phyloP scores from a whole-genome alignment of 1,140 invertebrate species.

The Euschistus heros region DNA sequence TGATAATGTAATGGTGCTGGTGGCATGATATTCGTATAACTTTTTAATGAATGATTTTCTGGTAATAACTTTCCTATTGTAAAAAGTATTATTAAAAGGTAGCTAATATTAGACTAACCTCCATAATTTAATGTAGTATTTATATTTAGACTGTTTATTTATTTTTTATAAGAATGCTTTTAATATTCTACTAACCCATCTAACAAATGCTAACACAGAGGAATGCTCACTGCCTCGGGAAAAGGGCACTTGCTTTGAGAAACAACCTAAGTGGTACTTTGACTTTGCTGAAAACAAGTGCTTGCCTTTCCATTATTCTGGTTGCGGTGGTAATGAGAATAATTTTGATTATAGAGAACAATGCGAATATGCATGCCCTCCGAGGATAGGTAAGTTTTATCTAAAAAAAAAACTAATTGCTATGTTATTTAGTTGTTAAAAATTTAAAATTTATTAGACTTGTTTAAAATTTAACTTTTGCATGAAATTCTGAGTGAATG shows the following conservation, averaged over 20 bases:
- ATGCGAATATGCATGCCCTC: slow-evolving; percentile 71
- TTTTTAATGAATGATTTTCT: too few relatives aligned
- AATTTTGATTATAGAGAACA: slow-evolving; percentile 64
- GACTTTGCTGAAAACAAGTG: slow-evolving; percentile 74
- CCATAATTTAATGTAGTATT: too few relatives aligned
- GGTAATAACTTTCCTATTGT: too few relatives aligned
- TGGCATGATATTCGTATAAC: too few relatives aligned
- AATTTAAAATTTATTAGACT: too few relatives aligned
- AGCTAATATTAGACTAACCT: too few relatives aligned
- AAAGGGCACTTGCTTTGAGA: slow-evolving; percentile 69
- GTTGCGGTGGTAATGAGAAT: slow-evolving; percentile 84
- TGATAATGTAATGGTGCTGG: too few relatives aligned
- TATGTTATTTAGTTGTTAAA: neutral
- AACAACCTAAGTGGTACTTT: slow-evolving; percentile 74
- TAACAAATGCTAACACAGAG: slow-evolving; percentile 37
- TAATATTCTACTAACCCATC: neutral
- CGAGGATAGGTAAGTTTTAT: slow-evolving; percentile 57
- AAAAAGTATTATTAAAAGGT: too few relatives aligned
- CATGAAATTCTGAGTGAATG: too few relatives aligned
- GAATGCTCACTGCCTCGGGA: slow-evolving; percentile 68
- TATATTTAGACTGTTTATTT: too few relatives aligned
- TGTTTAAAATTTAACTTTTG: too few relatives aligned
- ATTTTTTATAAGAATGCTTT: too few relatives aligned
- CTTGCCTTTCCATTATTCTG: slow-evolving; percentile 89
- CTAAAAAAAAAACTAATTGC: neutral